Conservation (phyloP, 2,797 vertebrate species). For the Melanotaenia maccullochi region DNA sequence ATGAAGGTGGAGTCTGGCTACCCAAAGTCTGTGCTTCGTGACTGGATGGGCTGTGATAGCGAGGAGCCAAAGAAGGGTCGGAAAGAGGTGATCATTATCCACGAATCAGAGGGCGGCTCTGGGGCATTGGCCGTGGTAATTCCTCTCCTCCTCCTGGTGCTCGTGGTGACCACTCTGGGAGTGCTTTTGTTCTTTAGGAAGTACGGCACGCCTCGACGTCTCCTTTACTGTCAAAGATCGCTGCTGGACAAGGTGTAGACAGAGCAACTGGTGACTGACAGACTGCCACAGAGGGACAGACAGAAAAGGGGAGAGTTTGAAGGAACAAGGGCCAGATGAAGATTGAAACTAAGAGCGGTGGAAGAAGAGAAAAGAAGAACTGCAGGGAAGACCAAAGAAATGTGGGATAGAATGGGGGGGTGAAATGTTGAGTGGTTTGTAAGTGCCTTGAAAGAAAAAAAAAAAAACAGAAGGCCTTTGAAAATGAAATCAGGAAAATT, state of each 20-base stretch:
- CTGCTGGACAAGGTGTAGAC: slow-evolving; percentile 87
- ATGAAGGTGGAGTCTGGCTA: slow-evolving; percentile 91
- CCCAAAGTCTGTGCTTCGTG: slow-evolving; percentile 89
- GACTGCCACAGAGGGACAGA: slow-evolving; percentile 66
- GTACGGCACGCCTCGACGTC: slow-evolving; percentile 90
- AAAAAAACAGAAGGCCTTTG: slow-evolving; percentile 51
- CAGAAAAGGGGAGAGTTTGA: slow-evolving; percentile 37
- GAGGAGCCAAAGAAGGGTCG: slow-evolving; percentile 81
- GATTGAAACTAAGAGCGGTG: slow-evolving; percentile 37
- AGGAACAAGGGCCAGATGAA: slow-evolving; percentile 37
- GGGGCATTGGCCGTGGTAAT: slow-evolving; percentile 83
- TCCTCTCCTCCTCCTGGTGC: slow-evolving; percentile 87
- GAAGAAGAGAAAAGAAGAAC: slow-evolving; percentile 28
- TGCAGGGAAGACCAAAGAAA: slow-evolving; percentile 34
- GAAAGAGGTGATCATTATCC: slow-evolving; percentile 88
- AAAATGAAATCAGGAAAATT: slow-evolving; percentile 80
- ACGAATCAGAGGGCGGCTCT: slow-evolving; percentile 75
- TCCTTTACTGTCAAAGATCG: slow-evolving; percentile 91
- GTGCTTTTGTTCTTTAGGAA: slow-evolving; percentile 89
- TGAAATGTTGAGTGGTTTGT: slow-evolving; percentile 60
- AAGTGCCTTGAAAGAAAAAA: slow-evolving; percentile 52
- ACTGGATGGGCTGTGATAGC: slow-evolving; percentile 91
- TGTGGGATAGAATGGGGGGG: slow-evolving; percentile 15
- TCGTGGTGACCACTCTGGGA: slow-evolving; percentile 86
- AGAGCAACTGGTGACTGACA: slow-evolving; percentile 40